Base-by-base conservation (phyloP, 2,797 vertebrate species). In the Xerus rutilus region DNA sequence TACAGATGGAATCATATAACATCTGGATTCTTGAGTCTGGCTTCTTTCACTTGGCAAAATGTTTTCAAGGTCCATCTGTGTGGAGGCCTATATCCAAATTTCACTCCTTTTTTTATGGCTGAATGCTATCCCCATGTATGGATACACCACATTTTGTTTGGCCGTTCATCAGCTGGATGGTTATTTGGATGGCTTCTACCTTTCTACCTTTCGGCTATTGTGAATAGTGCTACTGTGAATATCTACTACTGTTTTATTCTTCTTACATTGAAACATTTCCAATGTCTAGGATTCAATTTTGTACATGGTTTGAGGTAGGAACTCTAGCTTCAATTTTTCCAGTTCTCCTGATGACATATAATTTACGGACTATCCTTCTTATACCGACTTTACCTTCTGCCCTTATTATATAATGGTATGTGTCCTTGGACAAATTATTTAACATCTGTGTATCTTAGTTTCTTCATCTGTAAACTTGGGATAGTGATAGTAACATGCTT, bases 311-410 rank as follows among this genome's bases (percentile, higher is more conserved):
- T 59, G 62, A 93, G 20, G 18, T 65, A 57, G n/a, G 64, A 74
- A 95, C 54, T n/a, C 4, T 47, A 62, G 65, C 25, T 87, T 65
- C 32, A 73, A 64, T 70, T 90, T 73, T 94, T 91, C 32, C 69
- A 88, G 77, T 57, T 90, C 59, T 45, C 28, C 39, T 20, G n/a
- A 0, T 23, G 79, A 45, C 45, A 45, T 15, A 1, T 32, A 28
- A 32, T 59, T 77, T 57, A 49, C 23, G 81, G 39, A 59, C 15
- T 14, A 7, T 57, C 4, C 78, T 82, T 86, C 59, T 86, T n/a
- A 79, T 0, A 28, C 10, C 67, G 5, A 45, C 15, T 43, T 62
- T 73, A 47, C 64, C 59, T 62, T 49, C 20, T 20, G 1, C 20
- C 47, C 21, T 93, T 18, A 32, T 39, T 72, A 39, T 11, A 12